Evolutionary conservation across 2,797 vertebrate species (phyloP).

Genomic region (Chaetophractus vellerosus): DNA sequence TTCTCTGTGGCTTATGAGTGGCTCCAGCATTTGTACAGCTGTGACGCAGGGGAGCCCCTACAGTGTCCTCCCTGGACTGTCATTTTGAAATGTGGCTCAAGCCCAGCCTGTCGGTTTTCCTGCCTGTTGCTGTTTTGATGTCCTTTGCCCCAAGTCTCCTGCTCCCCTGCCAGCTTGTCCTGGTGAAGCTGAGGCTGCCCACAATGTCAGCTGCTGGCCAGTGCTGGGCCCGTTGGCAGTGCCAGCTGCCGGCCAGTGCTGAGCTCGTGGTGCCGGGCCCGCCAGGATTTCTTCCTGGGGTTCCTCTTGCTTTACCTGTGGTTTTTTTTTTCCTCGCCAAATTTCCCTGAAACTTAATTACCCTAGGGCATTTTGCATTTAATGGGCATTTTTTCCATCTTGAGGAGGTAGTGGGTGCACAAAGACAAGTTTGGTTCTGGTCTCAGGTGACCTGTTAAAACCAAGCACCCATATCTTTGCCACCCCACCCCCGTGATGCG

Average conservation of each 20-base stretch:
- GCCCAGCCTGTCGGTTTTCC: not conserved
- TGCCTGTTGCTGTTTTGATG: not conserved
- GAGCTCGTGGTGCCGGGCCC: not conserved
- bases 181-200: not conserved
- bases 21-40: conserved; percentile 13
- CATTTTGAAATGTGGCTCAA: conserved; percentile 7
- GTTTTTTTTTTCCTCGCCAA: not conserved
- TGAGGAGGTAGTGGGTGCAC: not conserved
- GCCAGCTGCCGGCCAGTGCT: fast-evolving
- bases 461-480: not conserved
- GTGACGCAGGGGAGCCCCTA: not conserved
- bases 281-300: not conserved
- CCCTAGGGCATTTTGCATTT: not conserved
- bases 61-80: conserved; percentile 37
- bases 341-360: not conserved
- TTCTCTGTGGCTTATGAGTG: not conserved
- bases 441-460: not conserved
- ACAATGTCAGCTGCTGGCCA: not conserved
- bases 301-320: not conserved
- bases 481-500: not conserved
- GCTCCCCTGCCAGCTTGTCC: not conserved
- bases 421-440: not conserved
- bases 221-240: fast-evolving
- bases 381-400: not conserved
- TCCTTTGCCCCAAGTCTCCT: conserved; percentile 28